A percentile compares a stretch with the other conserved stretches of the same genome.
Evolutionary conservation across 2,888 invertebrate species (phyloP).

Genomic region (Cheilosia vulpina): DNA sequence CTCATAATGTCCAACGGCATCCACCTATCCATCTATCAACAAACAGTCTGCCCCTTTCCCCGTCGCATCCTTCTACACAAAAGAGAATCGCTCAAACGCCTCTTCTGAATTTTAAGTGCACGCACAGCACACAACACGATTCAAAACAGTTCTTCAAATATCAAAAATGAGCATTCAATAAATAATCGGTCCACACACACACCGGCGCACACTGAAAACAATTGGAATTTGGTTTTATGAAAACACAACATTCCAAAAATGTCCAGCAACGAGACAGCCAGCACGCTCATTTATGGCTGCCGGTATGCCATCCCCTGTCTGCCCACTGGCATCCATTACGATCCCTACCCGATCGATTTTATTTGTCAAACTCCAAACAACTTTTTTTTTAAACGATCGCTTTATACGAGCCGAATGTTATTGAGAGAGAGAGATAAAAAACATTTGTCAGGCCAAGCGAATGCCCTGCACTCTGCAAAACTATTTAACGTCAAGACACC

Average conservation of each 20-base stretch:
- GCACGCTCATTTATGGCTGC: conserved; percentile 60
- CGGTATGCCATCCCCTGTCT: conserved; percentile 32
- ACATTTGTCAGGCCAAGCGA: conserved; percentile 30
- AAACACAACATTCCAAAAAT: conserved; percentile 73
- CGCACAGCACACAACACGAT: conserved; percentile 15
- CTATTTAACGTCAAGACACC: conserved; percentile 34
- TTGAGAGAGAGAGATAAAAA: conserved; percentile 31
- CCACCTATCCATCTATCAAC: conserved; percentile 55
- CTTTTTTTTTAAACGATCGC: conserved; percentile 45
- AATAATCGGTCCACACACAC: conserved; percentile 70
- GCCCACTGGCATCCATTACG: conserved; percentile 39
- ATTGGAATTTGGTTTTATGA: conserved; percentile 74
- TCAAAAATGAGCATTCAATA: conserved; percentile 74
- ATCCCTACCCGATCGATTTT: conserved; percentile 67
- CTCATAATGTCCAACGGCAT: conserved; percentile 38
- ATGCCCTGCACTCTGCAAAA: conserved; percentile 29
- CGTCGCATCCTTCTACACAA: neutral
- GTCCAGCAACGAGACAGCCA: conserved; percentile 45
- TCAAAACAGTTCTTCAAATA: conserved; percentile 67
- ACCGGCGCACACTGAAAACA: conserved; percentile 29
- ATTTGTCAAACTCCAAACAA: conserved; percentile 56
- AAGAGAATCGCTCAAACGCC: conserved; percentile 56
- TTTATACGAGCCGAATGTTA: conserved; percentile 46
- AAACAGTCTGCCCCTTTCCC: conserved; percentile 19
- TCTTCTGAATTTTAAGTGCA: conserved; percentile 70